These are phyloP conservation scores for Lysiphlebus fabarum DNA, from an alignment of 1,140 invertebrate genomes.

Conservation along the genomic window DNA sequence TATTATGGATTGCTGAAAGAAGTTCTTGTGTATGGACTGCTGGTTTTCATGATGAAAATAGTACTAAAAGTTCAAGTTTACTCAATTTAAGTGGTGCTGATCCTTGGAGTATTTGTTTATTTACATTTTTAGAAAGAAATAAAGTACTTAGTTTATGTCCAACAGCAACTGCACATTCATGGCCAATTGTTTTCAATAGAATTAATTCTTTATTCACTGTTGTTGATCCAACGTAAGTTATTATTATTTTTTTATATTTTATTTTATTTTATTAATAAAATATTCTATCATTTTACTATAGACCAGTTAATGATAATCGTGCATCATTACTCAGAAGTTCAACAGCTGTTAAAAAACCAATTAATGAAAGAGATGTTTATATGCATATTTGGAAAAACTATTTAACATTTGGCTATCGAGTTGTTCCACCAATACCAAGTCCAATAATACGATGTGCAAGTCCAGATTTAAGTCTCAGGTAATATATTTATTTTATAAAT, in stretches of 20 bases:
- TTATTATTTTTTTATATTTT: not conserved
- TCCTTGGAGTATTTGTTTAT: slow-evolving; percentile 86
- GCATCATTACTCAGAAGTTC: slow-evolving; percentile 83
- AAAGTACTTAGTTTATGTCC: slow-evolving; percentile 78
- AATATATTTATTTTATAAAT: slow-evolving; percentile 35
- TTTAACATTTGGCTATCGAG: slow-evolving; percentile 88
- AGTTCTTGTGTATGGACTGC: slow-evolving; percentile 85
- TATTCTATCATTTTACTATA: slow-evolving; percentile 51
- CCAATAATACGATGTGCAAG: slow-evolving; percentile 85
- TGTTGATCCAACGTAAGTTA: slow-evolving; percentile 90
- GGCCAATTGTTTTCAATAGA: slow-evolving; percentile 91
- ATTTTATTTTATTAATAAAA: slow-evolving; percentile 12
- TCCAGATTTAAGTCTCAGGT: slow-evolving; percentile 88
- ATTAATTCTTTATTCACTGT: slow-evolving; percentile 87
- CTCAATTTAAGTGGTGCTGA: slow-evolving; percentile 62
- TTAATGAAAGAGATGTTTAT: slow-evolving; percentile 88
- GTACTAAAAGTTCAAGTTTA: slow-evolving; percentile 58
- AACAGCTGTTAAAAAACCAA: slow-evolving; percentile 76
- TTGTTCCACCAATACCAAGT: slow-evolving; percentile 80
- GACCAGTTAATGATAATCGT: slow-evolving; percentile 93
- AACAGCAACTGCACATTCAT: slow-evolving; percentile 81
- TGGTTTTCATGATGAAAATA: slow-evolving; percentile 67
- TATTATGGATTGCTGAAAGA: slow-evolving; percentile 92
- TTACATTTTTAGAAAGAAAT: slow-evolving; percentile 77
- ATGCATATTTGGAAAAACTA: slow-evolving; percentile 96